Conservation (phyloP, 2,113 vertebrate genomes). For the Chionis minor region DNA sequence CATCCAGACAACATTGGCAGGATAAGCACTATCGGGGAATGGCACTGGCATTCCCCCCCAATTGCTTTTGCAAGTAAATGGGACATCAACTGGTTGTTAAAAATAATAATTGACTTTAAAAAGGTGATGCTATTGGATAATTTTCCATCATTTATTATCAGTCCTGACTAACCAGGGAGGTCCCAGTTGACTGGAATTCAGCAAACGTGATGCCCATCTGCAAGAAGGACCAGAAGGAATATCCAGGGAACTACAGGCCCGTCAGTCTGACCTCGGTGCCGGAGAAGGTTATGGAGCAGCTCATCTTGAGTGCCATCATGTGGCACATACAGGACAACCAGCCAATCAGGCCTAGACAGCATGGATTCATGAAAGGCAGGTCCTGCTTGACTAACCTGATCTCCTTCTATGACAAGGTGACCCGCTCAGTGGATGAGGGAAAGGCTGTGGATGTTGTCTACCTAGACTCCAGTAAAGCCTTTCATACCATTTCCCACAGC, state of each 20-base stretch:
- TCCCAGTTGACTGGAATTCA: background rate
- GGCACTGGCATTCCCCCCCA: constrained; percentile 36
- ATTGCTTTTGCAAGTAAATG: constrained; percentile 48
- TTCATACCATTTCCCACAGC: background rate
- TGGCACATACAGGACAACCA: background rate
- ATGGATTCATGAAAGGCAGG: background rate
- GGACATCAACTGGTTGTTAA: constrained; percentile 34
- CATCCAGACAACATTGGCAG: background rate
- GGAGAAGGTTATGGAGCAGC: background rate
- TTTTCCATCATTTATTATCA: background rate
- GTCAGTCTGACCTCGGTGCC: background rate
- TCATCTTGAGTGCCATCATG: background rate
- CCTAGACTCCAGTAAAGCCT: background rate
- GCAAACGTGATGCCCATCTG: background rate
- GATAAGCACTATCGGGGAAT: background rate
- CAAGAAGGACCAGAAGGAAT: background rate
- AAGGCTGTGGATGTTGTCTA: background rate
- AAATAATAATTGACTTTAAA: constrained; percentile 55
- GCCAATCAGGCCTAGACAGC: background rate
- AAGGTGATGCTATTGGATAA: constrained; percentile 49
- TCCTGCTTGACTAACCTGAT: background rate
- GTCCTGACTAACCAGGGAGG: background rate
- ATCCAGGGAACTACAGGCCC: background rate
- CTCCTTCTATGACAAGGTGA: background rate
- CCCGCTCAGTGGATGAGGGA: background rate